Conservation (phyloP, 2,888 invertebrate genomes). For the Linnaemya vulpina region DNA sequence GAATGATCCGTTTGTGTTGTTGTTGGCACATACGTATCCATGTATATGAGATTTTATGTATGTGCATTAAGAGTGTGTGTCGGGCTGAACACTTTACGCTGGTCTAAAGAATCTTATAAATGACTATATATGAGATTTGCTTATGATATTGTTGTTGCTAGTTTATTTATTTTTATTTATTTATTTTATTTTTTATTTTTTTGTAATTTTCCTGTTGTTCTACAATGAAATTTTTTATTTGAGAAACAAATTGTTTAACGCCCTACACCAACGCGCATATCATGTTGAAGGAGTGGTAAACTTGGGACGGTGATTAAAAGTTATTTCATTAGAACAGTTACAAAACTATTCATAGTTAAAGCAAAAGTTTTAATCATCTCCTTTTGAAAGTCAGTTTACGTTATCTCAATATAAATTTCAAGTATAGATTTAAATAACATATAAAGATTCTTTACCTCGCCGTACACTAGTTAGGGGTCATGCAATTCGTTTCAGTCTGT, state of each 20-base stretch:
- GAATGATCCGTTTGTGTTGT: neutral
- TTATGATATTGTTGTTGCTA: slow-evolving; percentile 39
- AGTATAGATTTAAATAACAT: too few species aligned
- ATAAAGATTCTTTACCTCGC: too few species aligned
- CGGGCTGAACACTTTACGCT: slow-evolving; percentile 29
- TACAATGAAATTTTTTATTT: slow-evolving; percentile 34
- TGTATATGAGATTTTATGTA: neutral
- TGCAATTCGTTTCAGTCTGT: slow-evolving; percentile 5
- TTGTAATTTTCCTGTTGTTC: slow-evolving; percentile 34
- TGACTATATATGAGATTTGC: slow-evolving; percentile 40
- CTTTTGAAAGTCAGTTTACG: too few species aligned
- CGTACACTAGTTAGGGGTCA: neutral
- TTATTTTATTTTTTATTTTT: too few species aligned
- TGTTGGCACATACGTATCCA: neutral
- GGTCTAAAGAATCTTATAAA: slow-evolving; percentile 34
- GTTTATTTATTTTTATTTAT: too few species aligned
- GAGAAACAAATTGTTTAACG: slow-evolving; percentile 16
- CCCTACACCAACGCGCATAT: slow-evolving; percentile 5
- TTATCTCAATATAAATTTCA: too few species aligned
- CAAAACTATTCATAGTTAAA: too few species aligned
- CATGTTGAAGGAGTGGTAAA: too few species aligned
- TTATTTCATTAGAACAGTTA: too few species aligned
- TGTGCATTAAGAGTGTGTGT: slow-evolving; percentile 9
- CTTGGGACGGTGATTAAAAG: too few species aligned
- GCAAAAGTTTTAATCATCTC: too few species aligned